Percentiles rank a stretch among this genome's conserved stretches.
phyloP scores from a whole-genome alignment of 2,113 vertebrate genomes.

The Poecile atricapillus region DNA sequence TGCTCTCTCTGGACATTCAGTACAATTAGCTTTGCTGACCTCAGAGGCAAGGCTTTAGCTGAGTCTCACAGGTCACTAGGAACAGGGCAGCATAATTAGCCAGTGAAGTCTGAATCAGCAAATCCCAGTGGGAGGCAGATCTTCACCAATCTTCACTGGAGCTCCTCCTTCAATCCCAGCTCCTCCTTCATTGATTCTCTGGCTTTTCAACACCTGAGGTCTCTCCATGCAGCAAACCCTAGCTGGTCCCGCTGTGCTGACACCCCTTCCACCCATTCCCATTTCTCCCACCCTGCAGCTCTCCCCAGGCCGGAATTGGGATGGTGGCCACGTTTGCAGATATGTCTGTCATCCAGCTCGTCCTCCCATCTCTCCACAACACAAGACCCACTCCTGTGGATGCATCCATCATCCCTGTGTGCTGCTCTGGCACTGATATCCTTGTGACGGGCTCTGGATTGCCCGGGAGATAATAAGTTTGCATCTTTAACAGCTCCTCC shows the following conservation, averaged over 20 bases:
- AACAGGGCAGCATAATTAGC: neutral
- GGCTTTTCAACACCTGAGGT: neutral
- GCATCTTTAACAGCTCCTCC: neutral
- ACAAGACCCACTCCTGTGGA: fast-evolving
- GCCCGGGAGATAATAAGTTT: neutral
- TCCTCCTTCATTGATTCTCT: fast-evolving
- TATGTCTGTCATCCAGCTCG: fast-evolving
- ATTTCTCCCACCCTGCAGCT: neutral
- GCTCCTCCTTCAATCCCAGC: neutral
- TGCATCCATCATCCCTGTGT: neutral
- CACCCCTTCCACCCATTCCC: neutral
- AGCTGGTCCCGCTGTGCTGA: neutral
- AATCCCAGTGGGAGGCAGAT: neutral
- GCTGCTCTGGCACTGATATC: neutral
- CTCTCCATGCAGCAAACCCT: neutral
- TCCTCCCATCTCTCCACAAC: neutral
- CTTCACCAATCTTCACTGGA: fast-evolving
- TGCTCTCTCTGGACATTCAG: neutral
- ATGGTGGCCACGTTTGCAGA: neutral
- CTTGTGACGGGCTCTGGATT: neutral
- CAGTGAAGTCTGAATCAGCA: fast-evolving
- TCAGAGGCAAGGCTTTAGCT: neutral
- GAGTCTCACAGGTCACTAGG: neutral
- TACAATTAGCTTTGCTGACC: neutral
- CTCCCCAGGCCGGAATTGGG: neutral